Evolutionary conservation across 2,888 invertebrate genomes (phyloP).

Genomic region (Xestoiulus laeticollis): DNA sequence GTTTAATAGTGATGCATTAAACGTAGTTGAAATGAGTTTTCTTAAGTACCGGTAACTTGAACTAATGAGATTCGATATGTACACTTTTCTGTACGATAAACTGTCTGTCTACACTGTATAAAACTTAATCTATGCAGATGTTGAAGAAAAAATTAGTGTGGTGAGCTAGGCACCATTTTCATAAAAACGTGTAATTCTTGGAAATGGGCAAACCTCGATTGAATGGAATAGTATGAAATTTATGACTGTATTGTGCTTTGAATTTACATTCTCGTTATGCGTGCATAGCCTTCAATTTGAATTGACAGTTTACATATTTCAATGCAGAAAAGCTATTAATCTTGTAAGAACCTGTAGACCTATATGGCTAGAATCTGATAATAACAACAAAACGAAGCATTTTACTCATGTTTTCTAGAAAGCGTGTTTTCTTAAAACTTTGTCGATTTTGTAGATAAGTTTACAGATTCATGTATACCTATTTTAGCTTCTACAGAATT

Average conservation of each 20-base stretch:
- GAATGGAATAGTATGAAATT: not conserved
- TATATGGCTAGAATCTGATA: not conserved
- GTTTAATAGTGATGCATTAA: no score
- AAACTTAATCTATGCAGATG: not conserved
- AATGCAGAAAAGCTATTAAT: not conserved
- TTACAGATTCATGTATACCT: not conserved
- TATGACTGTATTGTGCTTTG: not conserved
- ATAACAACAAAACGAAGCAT: not conserved
- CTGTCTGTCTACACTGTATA: not conserved
- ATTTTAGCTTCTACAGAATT: not conserved
- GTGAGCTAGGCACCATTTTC: not conserved
- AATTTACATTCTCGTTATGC: not conserved
- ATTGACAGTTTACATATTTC: constrained; percentile 36
- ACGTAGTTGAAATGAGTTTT: no score
- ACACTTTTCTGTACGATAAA: not conserved
- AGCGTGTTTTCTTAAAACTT: not conserved
- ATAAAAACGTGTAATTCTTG: not conserved
- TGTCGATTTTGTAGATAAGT: not conserved
- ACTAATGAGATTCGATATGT: not conserved
- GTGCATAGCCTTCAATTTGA: constrained; percentile 22
- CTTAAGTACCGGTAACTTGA: no score
- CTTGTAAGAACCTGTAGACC: not conserved
- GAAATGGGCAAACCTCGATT: not conserved
- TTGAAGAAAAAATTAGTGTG: not conserved
- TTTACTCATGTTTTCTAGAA: not conserved